Evolutionary conservation across 1,140 invertebrate genomes (phyloP), one percentile per base, ranked within the genome.

Genomic region (Myzus persicae): DNA sequence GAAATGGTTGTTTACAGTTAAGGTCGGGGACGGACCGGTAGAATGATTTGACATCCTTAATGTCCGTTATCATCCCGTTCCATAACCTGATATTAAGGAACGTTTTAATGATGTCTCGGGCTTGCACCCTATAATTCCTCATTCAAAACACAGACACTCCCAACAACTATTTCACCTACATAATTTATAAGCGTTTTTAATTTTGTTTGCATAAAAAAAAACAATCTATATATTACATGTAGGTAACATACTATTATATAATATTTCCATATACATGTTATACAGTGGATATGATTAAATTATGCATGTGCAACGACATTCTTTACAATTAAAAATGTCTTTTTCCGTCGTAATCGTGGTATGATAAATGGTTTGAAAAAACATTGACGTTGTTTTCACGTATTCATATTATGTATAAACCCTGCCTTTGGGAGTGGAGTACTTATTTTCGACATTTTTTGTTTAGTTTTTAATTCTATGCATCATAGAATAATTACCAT

Each of bases 1-100:
- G 91, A 93, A 93, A 93, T 93, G 91, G 91, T 51, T 93, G 91
- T 93, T 93, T 93, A 93, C 91, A 93, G 91, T 93, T 93, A 93
- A 93, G 91, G 91, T 93, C 91, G 76, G 81, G 76, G 91, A 84
- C 81, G 91, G 20, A 67, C 89, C 51, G 40, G 51, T 11, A 54
- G 40, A 84, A 85, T 93, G 91, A 93, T 93, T 93, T 93, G 91
- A 93, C 91, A 93, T 93, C 91, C 91, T 93, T 93, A 93, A 93
- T 93, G 91, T 93, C 76, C 91, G 76, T 85, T 84, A 85, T 92
- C 91, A 44, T 92, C 59, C 91, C 76, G 91, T 46, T 81, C 46
- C 24, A 48, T 85, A 93, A 93, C 91, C 91, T 54, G 81, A 93
- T 51, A 93, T 93, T 93, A 93, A 51, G 91, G 36, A n/a, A 54